A percentile compares a stretch with the other conserved stretches of the same genome.
phyloP scores from a whole-genome alignment of 2,888 invertebrate genomes.

The Rotaria sp. region DNA sequence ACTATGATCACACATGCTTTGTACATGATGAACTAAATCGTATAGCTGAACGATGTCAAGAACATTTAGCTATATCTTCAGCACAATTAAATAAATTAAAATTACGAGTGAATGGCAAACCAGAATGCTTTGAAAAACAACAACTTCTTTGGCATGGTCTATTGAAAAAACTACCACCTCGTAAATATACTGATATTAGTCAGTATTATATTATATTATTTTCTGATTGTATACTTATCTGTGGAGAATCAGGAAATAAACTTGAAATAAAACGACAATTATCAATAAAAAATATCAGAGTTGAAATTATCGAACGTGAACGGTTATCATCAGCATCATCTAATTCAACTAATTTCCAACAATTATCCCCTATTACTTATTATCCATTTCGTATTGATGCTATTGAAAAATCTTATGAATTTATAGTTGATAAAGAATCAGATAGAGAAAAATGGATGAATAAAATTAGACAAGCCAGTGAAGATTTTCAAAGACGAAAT shows the following conservation, averaged over 20 bases:
- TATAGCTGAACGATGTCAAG: neutral
- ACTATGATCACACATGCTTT: neutral
- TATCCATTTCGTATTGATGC: neutral
- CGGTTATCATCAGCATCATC: neutral
- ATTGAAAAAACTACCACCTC: neutral
- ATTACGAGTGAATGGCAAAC: neutral
- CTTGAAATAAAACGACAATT: neutral
- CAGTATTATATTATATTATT: neutral
- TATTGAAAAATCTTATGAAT: neutral
- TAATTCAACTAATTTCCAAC: neutral
- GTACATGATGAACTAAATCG: neutral
- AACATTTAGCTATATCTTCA: neutral
- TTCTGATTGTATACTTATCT: neutral
- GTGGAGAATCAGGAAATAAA: neutral
- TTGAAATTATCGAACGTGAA: neutral
- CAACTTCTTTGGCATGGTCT: neutral
- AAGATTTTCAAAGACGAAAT: neutral
- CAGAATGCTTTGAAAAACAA: neutral
- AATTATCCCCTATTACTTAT: too few relatives aligned
- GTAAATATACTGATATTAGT: neutral
- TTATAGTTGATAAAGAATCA: neutral
- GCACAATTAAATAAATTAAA: neutral
- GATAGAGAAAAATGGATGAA: neutral
- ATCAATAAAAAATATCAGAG: neutral
- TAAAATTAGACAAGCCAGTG: neutral